phyloP scores from a whole-genome alignment of 2,888 invertebrate species.

The Plemyria rubiginata region DNA sequence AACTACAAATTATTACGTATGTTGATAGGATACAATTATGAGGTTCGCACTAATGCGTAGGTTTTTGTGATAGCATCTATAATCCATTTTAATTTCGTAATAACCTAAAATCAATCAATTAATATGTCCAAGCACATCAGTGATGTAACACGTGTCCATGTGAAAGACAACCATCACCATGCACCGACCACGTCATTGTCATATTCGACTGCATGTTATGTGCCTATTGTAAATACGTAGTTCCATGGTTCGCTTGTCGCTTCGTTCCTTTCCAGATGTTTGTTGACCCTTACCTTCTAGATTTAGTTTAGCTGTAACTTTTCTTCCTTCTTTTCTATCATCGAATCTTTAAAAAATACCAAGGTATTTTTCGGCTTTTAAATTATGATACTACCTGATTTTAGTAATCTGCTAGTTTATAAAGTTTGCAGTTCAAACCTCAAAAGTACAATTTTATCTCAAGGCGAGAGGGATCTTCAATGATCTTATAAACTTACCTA shows the following conservation, averaged over 20 bases:
- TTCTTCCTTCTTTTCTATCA: neutral
- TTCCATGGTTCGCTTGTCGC: slow-evolving; percentile 74
- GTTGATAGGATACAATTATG: neutral
- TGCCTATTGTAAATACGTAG: slow-evolving; percentile 64
- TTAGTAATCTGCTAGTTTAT: neutral
- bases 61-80: slow-evolving; percentile 19
- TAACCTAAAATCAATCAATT: slow-evolving; percentile 18
- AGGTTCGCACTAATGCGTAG: neutral
- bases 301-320: slow-evolving; percentile 48
- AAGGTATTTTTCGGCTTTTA: too few species aligned
- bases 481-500: too few species aligned
- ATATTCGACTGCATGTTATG: slow-evolving; percentile 60
- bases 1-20: neutral
- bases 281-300: slow-evolving; percentile 44
- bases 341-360: slow-evolving; percentile 4
- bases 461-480: too few species aligned
- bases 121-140: slow-evolving; percentile 35
- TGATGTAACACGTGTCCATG: slow-evolving; percentile 48
- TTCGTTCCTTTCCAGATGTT: slow-evolving; percentile 61
- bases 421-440: neutral
- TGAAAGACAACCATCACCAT: slow-evolving; percentile 81
- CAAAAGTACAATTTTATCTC: too few species aligned
- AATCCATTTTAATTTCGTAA: slow-evolving; percentile 18
- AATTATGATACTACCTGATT: too few species aligned
- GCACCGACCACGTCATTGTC: slow-evolving; percentile 64